phyloP scores from a whole-genome alignment of 2,113 vertebrate species.

The Nycticorax nycticorax region DNA sequence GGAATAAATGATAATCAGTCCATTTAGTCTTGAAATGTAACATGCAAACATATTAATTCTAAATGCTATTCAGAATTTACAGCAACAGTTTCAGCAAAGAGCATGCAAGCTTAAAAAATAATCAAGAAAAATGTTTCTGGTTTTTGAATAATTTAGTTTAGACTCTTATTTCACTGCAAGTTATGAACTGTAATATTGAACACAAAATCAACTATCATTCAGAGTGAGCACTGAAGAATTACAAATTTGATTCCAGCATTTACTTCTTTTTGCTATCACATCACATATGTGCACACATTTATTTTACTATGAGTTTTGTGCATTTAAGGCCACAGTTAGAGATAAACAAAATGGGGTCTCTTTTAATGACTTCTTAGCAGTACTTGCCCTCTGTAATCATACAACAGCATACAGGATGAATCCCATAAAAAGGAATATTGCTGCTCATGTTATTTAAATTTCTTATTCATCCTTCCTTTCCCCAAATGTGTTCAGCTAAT shows the following conservation, averaged over 20 bases:
- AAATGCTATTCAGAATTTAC: background rate
- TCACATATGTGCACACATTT: background rate
- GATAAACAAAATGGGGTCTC: background rate
- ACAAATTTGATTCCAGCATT: background rate
- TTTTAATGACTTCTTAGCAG: background rate
- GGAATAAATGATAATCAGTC: background rate
- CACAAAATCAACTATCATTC: background rate
- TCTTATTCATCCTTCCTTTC: background rate
- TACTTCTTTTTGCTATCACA: background rate
- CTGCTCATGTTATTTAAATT: background rate
- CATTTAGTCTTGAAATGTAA: background rate
- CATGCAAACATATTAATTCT: background rate
- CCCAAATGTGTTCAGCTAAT: background rate
- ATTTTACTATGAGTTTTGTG: background rate
- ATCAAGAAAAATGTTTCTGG: background rate
- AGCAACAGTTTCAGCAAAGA: background rate
- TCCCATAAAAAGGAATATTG: background rate
- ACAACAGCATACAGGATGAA: background rate
- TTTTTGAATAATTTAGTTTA: conserved; percentile 8
- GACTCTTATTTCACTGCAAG: conserved; percentile 21
- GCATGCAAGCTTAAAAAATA: background rate
- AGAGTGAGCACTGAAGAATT: background rate
- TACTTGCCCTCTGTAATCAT: background rate
- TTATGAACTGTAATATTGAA: background rate
- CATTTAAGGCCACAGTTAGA: background rate